Evolutionary conservation across 2,888 invertebrate genomes (phyloP).

Genomic region (Synergus gifuensis): DNA sequence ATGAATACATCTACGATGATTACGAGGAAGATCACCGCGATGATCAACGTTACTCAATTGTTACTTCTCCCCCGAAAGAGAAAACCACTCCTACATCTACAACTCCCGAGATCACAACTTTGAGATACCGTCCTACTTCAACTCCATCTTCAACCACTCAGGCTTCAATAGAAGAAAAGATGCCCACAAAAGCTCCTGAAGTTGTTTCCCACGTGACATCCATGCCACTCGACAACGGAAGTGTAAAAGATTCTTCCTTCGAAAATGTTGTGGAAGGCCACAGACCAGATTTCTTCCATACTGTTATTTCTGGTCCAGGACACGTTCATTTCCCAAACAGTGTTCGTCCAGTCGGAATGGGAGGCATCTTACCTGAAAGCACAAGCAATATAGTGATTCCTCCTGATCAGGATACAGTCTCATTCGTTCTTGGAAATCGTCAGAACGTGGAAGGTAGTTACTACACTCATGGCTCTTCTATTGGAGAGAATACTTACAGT

Average conservation of each 20-base stretch:
- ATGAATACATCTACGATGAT: conserved; percentile 75
- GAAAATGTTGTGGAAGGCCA: conserved; percentile 62
- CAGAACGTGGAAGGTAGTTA: conserved; percentile 80
- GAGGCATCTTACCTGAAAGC: conserved; percentile 75
- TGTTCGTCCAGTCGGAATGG: conserved; percentile 52
- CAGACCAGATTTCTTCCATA: conserved; percentile 48
- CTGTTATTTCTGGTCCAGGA: conserved; percentile 32
- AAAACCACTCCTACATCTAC: conserved; percentile 42
- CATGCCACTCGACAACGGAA: conserved; percentile 65
- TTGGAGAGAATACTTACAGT: conserved; percentile 79
- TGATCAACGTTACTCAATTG: conserved; percentile 53
- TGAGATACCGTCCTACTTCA: conserved; percentile 49
- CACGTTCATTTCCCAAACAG: conserved; percentile 51
- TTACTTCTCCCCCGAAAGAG: conserved; percentile 39
- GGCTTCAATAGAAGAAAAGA: conserved; percentile 41
- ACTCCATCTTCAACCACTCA: conserved; percentile 55
- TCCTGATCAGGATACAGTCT: conserved; percentile 83
- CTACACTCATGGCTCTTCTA: conserved; percentile 77
- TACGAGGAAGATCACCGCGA: conserved; percentile 61
- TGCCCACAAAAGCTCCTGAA: conserved; percentile 46
- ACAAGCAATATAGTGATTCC: conserved; percentile 83
- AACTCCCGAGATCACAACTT: conserved; percentile 31
- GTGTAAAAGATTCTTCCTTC: conserved; percentile 51
- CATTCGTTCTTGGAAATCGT: conserved; percentile 83
- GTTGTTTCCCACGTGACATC: conserved; percentile 60